Base-by-base conservation (phyloP, 1,140 invertebrate genomes). In the Magallana ariakensis region DNA sequence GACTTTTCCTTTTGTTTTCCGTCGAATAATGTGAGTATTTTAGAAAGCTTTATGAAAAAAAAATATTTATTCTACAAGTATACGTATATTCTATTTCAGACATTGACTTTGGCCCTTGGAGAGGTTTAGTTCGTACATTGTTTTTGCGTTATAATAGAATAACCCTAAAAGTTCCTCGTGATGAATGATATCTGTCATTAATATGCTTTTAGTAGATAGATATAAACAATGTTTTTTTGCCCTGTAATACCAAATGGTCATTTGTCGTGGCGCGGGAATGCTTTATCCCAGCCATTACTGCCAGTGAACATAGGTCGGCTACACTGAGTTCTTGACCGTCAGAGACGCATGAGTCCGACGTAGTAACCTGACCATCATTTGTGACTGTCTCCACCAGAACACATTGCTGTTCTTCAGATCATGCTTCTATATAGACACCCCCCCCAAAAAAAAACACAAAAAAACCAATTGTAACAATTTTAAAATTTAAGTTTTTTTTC, bases 21-120 rank as follows among this genome's bases (percentile, higher is more conserved):
- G 9, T 75, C 66, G 15, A 75, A 75, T 75, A 75, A 75, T 75
- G 66, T 75, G 22, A 75, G 66, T 75, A 75, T 75, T 75, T 26
- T 11, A 46, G 33, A 46, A 46, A 46, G 33, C 33, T 46, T 46
- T 46, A 4, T 46, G 33, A 46, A 46, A 46, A 46, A 4, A 46
- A 46, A 46, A 46, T 4, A 46, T 3, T 46, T 46, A 46, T 46
- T 5, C 33, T 46, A 46, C 2, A 46, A 46, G 5, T 46, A 46
- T 46, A 46, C 33, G 2, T 46, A 2, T 46, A 46, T 46, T 46
- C 33, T 46, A 46, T 2, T 46, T 46, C 33, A 46, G 33, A 46
- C 33, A 46, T 46, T 46, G 33, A 46, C 2, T 46, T 46, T 46
- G 33, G 33, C 33, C 33, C 5, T 46, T 46, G 33, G 33, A 46